Evolutionary conservation across 2,113 vertebrate species (phyloP), one percentile per base, ranked within the genome.

Genomic region (Spermophilus dauricus): DNA sequence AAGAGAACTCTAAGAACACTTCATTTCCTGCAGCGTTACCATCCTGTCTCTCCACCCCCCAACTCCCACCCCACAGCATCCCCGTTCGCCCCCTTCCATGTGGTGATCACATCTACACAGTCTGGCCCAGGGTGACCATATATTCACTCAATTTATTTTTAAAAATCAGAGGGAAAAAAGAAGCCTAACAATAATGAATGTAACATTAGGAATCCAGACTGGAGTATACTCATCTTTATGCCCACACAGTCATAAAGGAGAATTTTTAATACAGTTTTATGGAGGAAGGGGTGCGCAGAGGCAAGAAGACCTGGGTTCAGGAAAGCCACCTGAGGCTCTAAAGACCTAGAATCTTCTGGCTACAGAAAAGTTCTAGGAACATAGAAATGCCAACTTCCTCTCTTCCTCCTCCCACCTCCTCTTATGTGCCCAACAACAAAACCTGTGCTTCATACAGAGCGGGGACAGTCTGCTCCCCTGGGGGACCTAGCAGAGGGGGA

Each of bases 301-400:
- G 53, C 69, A 34, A 81, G 81, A 53, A 16, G 75, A 8, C 65
- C 37, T 10, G 78, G 24, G 39, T n/a, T 6, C 12, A 17, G 32
- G 51, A 42, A 86, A 95, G 73, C 56, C 45, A 67, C 45, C 63
- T 13, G 18, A 78, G 26, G 42, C n/a, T 5, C 69, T 63, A 11
- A 75, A 82, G 61, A 45, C 76, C 83, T 94, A 13, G 69, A 92
- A 86, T n/a, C 75, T 97, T 97, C 58, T 91, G 92, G 83, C 12
- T 56, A 30, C 17, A 77, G 89, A 73, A 95, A 56, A 3, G 28
- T 42, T 22, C 5, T 37, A 51, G 8, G 69, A 92, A 53, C 89
- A 86, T 51, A 83, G 58, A 84, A 95, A 77, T 67, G 1, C 18
- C 92, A 94, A 32, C 72, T 5, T 61, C 42, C 18, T 61, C 22